phyloP scores from a whole-genome alignment of 2,888 invertebrate genomes.

The Calliphora vomitoria region DNA sequence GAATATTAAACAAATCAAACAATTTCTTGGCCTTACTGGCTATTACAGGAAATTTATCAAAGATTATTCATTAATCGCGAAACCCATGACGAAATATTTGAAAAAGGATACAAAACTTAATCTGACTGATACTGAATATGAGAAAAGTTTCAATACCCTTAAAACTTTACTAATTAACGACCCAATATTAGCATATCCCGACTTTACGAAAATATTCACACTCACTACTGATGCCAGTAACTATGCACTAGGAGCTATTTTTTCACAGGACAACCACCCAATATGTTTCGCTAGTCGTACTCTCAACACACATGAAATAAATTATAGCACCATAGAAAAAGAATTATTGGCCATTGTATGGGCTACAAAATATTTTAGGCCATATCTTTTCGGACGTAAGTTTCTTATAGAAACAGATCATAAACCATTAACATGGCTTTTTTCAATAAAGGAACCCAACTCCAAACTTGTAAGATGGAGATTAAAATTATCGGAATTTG shows the following conservation, averaged over 20 bases:
- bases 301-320: not conserved
- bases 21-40: constrained; percentile 52
- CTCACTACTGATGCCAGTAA: not conserved
- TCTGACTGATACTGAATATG: constrained; percentile 31
- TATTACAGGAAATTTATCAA: too few relatives aligned
- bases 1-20: constrained; percentile 62
- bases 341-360: not conserved
- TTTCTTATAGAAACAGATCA: too few relatives aligned
- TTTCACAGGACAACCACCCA: too few relatives aligned
- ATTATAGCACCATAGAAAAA: not conserved
- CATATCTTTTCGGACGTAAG: too few relatives aligned
- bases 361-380: not conserved
- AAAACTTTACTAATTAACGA: constrained; percentile 54
- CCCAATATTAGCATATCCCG: constrained; percentile 57
- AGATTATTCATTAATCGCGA: too few relatives aligned
- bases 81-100: not conserved
- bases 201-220: constrained; percentile 39
- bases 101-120: constrained; percentile 49
- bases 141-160: constrained; percentile 37
- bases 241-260: too few relatives aligned
- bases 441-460: too few relatives aligned
- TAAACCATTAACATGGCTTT: too few relatives aligned
- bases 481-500: constrained; percentile 32
- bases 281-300: not conserved
- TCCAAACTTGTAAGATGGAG: constrained; percentile 48